Evolutionary conservation across 2,888 invertebrate genomes (phyloP), one percentile per base, ranked within the genome.

Genomic region (Cheilosia grossa): DNA sequence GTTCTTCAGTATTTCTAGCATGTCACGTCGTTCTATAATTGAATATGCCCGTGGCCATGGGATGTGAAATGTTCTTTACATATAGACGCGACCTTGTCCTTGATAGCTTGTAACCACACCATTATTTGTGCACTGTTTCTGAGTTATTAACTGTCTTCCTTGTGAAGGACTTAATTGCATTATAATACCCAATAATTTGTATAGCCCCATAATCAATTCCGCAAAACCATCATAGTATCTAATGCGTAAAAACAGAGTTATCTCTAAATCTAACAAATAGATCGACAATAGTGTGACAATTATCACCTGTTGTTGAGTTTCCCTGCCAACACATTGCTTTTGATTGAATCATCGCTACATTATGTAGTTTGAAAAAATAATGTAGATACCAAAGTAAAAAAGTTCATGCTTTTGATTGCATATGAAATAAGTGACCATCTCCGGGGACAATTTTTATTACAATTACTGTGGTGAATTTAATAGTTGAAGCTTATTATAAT

Each of bases 221-320:
- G 9, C 17, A 19, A 47, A 47, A 17, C 2, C 44, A 47, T 9
- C 2, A 49, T 40, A 51, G 7, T 27, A 13, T 24, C 37, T 58
- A 42, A 72, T 51, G 59, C 30, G 42, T 51, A 72, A 61, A 61
- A 72, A 51, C 7, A 9, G 27, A 66, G 24, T 40, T 61, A 61
- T 72, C 40, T 24, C 40, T 15, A 17, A 27, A 19, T 61, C 19
- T 51, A n/a, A 19, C 21, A 59, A 59, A 59, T 49, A 13, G 30
- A 56, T 37, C 30, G 4, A 2, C 10, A 37, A 30, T 30, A 70
- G 61, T 78, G 49, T 44, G 56, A 58, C 78, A 70, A 78, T 78
- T 78, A 78, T 70, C 78, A 78, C 78, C 70, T 78, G 15, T 49
- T 70, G 56, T 63, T 78, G 33, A 49, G 37, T 27, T 58, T 56